phyloP scores from a whole-genome alignment of 2,113 vertebrate genomes.

The Alethe castanea region DNA sequence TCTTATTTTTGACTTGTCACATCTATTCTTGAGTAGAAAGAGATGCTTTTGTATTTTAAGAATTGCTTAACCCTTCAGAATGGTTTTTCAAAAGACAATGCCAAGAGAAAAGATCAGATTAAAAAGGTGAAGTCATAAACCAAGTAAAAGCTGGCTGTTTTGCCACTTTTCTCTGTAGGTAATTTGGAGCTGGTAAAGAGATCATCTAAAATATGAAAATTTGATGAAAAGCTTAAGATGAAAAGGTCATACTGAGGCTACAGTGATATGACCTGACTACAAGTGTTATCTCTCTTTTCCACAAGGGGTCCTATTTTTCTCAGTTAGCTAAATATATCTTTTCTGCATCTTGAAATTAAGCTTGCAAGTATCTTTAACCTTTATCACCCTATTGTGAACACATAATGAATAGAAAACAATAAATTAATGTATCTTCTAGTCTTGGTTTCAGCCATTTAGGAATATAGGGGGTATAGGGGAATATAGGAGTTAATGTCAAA shows the following conservation, averaged over 20 bases:
- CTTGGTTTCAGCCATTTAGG: neutral
- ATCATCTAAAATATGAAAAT: neutral
- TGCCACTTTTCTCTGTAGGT: neutral
- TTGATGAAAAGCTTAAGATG: neutral
- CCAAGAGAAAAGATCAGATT: neutral
- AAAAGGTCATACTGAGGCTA: neutral
- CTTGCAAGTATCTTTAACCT: neutral
- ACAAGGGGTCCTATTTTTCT: neutral
- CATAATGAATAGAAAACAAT: neutral
- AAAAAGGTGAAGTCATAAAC: neutral
- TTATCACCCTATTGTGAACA: neutral
- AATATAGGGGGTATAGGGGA: neutral
- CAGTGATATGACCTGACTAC: neutral
- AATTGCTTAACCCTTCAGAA: neutral
- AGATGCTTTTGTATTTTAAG: neutral
- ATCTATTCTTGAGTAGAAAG: neutral
- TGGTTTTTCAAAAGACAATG: neutral
- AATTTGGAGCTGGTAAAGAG: neutral
- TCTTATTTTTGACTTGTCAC: neutral
- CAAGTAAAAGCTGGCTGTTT: neutral
- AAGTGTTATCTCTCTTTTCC: neutral
- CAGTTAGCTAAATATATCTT: neutral
- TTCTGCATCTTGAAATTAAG: neutral
- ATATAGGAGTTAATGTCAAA: neutral
- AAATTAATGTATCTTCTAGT: neutral